Evolutionary conservation across 2,797 vertebrate genomes (phyloP).

Genomic region (Leucoraja ocellata): DNA sequence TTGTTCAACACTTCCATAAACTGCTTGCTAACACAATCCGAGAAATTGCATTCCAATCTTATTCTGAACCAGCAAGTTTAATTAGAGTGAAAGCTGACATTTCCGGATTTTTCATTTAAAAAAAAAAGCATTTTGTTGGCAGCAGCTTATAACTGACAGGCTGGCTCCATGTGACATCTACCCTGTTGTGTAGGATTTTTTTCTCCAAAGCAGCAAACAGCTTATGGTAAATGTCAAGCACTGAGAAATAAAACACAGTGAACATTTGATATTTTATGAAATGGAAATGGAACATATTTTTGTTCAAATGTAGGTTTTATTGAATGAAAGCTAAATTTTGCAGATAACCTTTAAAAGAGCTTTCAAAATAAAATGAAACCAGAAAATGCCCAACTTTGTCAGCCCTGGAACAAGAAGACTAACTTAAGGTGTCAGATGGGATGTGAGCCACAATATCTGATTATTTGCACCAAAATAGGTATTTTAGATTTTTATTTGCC

Average conservation of each 20-base stretch:
- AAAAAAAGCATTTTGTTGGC: neutral
- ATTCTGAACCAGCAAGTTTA: neutral
- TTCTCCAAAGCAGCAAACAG: slow-evolving; percentile 62
- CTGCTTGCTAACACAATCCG: neutral
- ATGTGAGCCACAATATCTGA: neutral
- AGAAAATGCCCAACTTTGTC: neutral
- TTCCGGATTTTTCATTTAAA: neutral
- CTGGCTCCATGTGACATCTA: slow-evolving; percentile 43
- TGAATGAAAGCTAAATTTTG: slow-evolving; percentile 68
- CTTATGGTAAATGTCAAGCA: slow-evolving; percentile 63
- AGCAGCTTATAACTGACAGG: slow-evolving; percentile 47
- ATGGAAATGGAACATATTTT: slow-evolving; percentile 65
- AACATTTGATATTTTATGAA: slow-evolving; percentile 73
- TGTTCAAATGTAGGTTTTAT: slow-evolving; percentile 72
- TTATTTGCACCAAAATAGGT: neutral
- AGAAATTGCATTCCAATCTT: neutral
- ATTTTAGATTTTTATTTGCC: neutral
- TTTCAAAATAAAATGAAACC: slow-evolving; percentile 26
- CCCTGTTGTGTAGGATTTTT: slow-evolving; percentile 57
- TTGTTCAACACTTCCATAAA: neutral
- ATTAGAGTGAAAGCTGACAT: neutral
- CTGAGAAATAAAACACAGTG: slow-evolving; percentile 65
- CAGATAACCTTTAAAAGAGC: slow-evolving; percentile 70
- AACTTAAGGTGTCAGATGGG: neutral
- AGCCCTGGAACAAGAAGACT: neutral